phyloP scores from a whole-genome alignment of 2,113 vertebrate species.

The Dipodomys ordii region DNA sequence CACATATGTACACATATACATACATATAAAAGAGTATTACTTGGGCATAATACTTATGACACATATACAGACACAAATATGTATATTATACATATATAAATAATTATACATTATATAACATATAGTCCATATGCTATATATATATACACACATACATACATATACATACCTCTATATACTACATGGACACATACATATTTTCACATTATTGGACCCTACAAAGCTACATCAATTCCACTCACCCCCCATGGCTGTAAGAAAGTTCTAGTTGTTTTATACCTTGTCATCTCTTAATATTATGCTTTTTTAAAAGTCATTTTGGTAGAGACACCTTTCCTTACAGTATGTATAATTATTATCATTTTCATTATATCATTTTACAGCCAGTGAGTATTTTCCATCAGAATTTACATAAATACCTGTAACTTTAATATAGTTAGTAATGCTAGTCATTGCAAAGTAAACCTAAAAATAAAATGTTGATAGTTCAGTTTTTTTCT shows the following conservation, averaged over 20 bases:
- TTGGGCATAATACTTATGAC: neutral
- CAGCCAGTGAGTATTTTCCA: neutral
- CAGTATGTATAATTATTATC: neutral
- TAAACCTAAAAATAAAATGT: slow-evolving; percentile 50
- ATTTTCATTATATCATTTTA: neutral
- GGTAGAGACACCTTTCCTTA: neutral
- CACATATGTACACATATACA: neutral
- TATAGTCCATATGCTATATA: neutral
- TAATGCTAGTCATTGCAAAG: slow-evolving; percentile 32
- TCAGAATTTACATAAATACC: neutral
- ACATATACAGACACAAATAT: neutral
- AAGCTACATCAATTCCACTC: neutral
- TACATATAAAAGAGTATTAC: neutral
- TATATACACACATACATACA: neutral
- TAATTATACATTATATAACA: neutral
- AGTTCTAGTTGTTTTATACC: neutral
- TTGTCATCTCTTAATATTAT: neutral
- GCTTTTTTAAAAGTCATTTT: neutral
- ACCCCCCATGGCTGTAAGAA: neutral
- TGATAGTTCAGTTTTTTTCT: slow-evolving; percentile 43
- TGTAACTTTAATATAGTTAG: neutral
- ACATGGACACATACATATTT: neutral
- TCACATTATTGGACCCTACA: neutral
- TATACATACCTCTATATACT: neutral
- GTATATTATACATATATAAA: neutral